Percentiles rank a stretch among this genome's conserved stretches.
These are phyloP conservation scores for Triplophysa tibetana DNA, from an alignment of 2,113 vertebrate species.

Conservation along the genomic window DNA sequence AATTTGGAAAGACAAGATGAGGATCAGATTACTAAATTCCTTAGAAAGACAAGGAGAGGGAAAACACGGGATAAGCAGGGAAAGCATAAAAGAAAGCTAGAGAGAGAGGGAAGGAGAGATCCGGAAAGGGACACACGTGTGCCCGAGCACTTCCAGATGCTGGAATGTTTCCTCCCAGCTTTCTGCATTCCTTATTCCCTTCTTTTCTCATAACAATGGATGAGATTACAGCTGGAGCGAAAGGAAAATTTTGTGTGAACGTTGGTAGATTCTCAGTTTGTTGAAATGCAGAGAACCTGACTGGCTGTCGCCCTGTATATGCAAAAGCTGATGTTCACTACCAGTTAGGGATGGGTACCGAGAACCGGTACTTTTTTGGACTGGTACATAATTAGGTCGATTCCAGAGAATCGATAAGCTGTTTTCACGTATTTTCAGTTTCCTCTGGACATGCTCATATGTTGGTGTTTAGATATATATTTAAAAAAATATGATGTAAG, in stretches of 20 bases:
- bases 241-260: slow-evolving; percentile 34
- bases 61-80: slow-evolving; percentile 6
- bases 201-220: slow-evolving; percentile 60
- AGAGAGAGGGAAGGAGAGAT: slow-evolving; percentile 48
- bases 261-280: slow-evolving; percentile 4
- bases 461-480: too few species aligned
- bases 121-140: slow-evolving; percentile 55
- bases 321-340: too few species aligned
- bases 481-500: too few species aligned
- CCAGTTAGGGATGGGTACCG: not conserved
- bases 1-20: slow-evolving; percentile 51
- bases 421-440: too few species aligned
- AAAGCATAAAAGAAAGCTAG: slow-evolving; percentile 41
- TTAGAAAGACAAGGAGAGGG: slow-evolving; percentile 40
- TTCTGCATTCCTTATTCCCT: slow-evolving; percentile 42
- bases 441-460: too few species aligned
- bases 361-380: too few species aligned
- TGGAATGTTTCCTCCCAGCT: slow-evolving; percentile 59
- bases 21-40: slow-evolving; percentile 64
- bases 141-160: slow-evolving; percentile 74
- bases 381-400: too few species aligned
- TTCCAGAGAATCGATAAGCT: too few species aligned
- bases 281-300: slow-evolving; percentile 1
- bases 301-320: too few species aligned
- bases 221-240: slow-evolving; percentile 59